Base-by-base conservation (phyloP, 1,140 invertebrate species). In the Ooceraea biroi region DNA sequence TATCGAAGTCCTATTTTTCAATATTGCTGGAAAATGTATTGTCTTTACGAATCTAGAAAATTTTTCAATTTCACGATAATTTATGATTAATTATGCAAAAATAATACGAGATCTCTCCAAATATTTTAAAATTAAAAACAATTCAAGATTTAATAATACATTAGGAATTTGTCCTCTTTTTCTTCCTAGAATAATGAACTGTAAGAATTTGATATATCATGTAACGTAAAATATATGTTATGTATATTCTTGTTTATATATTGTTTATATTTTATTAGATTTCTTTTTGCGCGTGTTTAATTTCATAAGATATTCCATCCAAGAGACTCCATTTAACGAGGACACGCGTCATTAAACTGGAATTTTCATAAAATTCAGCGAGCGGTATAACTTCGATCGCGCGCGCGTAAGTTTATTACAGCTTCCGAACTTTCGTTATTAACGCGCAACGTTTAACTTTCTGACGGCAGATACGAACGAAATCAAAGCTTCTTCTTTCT, bases 391-490 rank as follows among this genome's bases (percentile, higher is more conserved):
- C 50, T 80, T 71, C 7, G 65, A 80, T 71, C 65, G 50, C 36
- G 22, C 36, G 22, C 22, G 22, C 36, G 36, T 17, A 30, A 44
- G 50, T 57, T 57, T 44, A 69, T 78, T 69, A 57, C 22, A 52
- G 61, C 22, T 11, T 44, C 48, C 30, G 30, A 44, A 78, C 76
- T 80, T 80, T 71, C 65, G 65, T 80, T 71, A 80, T 80, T 69
- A 69, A 78, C 74, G 74, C 48, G 61, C 48, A 78, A 69, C 63
- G 22, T 78, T 78, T 78, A 78, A 71, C 76, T 71, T 80, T 57
- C 50, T 30, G 65, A 46, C 50, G 58, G 50, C 17, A n/a, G 19
- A 66, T 14, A 27, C 25, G 46, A 44, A 55, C 48, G 48, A 41
- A 50, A 46, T 69, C 50, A 30, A 71, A 71, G 65, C 76, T 71